Percentiles rank a stretch among this genome's conserved stretches.
phyloP scores from a whole-genome alignment of 2,113 vertebrate genomes.

The Nothocercus julius region DNA sequence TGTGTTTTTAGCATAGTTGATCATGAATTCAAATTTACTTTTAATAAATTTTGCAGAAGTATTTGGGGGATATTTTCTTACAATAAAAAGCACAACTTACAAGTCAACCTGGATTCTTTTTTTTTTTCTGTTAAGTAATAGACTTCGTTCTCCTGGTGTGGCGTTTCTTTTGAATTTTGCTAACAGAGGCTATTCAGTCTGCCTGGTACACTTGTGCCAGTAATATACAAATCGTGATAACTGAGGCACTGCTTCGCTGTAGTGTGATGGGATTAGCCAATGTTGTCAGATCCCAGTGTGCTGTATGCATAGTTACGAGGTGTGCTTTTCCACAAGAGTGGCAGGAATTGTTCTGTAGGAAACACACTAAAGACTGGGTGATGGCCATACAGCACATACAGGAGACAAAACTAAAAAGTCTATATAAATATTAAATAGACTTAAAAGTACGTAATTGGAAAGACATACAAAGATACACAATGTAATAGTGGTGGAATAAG shows the following conservation, averaged over 20 bases:
- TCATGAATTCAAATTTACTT: neutral
- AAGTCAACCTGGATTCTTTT: neutral
- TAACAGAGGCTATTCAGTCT: neutral
- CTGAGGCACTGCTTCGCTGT: neutral
- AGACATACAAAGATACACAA: too few relatives aligned
- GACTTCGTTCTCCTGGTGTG: neutral
- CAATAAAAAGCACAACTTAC: neutral
- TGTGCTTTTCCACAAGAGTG: neutral
- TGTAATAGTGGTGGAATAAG: too few relatives aligned
- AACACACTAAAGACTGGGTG: neutral
- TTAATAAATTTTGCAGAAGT: neutral
- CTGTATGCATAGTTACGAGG: too few relatives aligned
- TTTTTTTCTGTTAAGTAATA: neutral
- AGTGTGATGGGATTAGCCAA: neutral
- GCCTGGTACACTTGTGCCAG: neutral
- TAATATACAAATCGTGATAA: neutral
- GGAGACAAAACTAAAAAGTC: too few relatives aligned
- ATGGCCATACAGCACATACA: neutral
- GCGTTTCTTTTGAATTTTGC: rapidly evolving
- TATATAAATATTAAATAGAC: too few relatives aligned
- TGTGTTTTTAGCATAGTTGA: neutral
- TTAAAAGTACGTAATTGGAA: too few relatives aligned
- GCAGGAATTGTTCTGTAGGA: neutral
- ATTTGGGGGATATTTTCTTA: neutral
- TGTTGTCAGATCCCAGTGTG: neutral